Conservation (phyloP, 2,797 vertebrate species). For the Siniperca undulata region DNA sequence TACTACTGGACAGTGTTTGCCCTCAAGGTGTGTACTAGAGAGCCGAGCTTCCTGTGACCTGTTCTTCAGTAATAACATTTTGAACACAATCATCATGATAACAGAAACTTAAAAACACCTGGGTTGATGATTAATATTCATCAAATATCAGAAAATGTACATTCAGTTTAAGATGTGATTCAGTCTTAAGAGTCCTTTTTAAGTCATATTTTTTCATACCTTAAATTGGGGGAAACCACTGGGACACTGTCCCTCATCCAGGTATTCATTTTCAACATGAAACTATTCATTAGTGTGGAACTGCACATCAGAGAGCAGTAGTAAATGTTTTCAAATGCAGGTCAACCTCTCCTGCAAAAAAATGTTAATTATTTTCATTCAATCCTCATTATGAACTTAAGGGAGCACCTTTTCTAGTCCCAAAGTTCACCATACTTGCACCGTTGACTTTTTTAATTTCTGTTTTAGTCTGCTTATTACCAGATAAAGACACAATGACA, state of each 20-base stretch:
- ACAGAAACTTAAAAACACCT: not conserved
- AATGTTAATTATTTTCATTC: conserved; percentile 6
- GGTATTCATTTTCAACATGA: conserved; percentile 17
- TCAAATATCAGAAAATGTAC: not conserved
- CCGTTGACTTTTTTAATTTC: not conserved
- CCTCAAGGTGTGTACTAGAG: not conserved
- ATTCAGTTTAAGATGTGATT: conserved; percentile 2
- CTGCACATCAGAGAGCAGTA: not conserved
- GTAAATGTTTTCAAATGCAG: conserved; percentile 19
- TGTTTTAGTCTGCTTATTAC: conserved; percentile 11
- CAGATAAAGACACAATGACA: not conserved
- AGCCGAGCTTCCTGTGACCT: not conserved
- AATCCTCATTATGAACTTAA: not conserved
- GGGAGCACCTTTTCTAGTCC: not conserved
- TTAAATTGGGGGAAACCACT: conserved; percentile 7
- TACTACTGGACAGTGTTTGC: not conserved
- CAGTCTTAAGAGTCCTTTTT: not conserved
- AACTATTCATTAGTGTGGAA: conserved; percentile 23
- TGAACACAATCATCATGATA: not conserved
- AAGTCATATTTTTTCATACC: conserved; percentile 15
- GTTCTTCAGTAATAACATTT: not conserved
- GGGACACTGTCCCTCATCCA: conserved; percentile 16
- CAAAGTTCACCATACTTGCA: not conserved
- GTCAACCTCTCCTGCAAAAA: conserved; percentile 23
- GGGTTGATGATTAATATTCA: not conserved